Base-by-base conservation (phyloP, 2,113 vertebrate genomes). In the Trichechus manatus region DNA sequence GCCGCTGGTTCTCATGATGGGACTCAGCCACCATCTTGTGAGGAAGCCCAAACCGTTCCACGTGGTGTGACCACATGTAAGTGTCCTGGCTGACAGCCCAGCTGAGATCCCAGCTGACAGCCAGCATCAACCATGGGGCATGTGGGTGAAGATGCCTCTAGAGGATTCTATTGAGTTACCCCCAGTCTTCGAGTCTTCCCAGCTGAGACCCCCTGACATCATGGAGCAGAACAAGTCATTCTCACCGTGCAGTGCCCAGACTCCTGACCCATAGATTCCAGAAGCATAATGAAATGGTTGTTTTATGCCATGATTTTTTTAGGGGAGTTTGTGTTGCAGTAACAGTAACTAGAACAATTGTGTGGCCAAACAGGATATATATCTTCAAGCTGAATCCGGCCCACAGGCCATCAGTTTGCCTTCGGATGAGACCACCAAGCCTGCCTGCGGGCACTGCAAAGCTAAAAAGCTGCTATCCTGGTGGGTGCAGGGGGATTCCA, bases 31-130 rank as follows among this genome's bases (percentile, higher is more conserved):
- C 83, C 93, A 66, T 91, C 83, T 95, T 29, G 72, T 5, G 47
- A 92, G 77, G 80, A 94, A 92, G 61, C 53, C 42, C 33, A 83
- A 87, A 13, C 42, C 8, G 23, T 10, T 27, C 53, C 44, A 19
- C 0, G 0, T 23, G 25, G 50, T 59, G 36, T 9, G 13, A 64
- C 4, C 68, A 66, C 9, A 13, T 19, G 9, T 7, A 27, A 11
- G 25, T 66, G 77, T 53, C 9, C 74, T 61, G 70, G 25, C 39
- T 39, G 42, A 78, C 27, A 10, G 50, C 61, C 20, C 70, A 39
- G 78, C 42, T 9, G 47, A 83, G 83, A 77, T 22, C 11, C 22
- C 36, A 50, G 78, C 5, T 42, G 70, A 77, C 25, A 10, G n/a
- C 39, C 59, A 15, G 47, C 63, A 31, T 5, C 15, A 23, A 36